Percentiles rank a stretch among this genome's conserved stretches.
Conservation (phyloP, 2,113 vertebrate genomes). For the Scopus umbretta region DNA sequence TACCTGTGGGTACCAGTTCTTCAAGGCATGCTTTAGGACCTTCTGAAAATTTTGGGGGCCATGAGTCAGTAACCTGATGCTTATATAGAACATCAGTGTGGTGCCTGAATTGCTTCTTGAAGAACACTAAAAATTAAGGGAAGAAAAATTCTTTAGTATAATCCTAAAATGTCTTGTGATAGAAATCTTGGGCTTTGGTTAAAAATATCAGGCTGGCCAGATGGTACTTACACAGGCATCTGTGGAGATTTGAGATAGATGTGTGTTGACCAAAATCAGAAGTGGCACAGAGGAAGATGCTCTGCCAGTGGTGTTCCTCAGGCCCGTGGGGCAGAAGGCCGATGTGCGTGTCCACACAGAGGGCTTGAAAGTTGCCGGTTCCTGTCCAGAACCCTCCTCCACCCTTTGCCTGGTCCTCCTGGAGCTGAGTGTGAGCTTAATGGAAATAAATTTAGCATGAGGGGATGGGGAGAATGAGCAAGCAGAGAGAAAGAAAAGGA, state of each 20-base stretch:
- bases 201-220: neutral
- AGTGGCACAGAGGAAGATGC: neutral
- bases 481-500: neutral
- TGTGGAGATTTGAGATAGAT: neutral
- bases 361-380: neutral
- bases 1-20: neutral
- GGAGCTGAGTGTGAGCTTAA: neutral
- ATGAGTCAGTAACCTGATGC: neutral
- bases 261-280: neutral
- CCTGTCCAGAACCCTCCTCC: neutral
- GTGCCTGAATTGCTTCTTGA: neutral
- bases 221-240: neutral
- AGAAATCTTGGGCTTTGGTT: neutral
- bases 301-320: neutral
- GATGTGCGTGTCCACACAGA: rapidly evolving
- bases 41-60: neutral
- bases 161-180: neutral
- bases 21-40: neutral
- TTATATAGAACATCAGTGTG: neutral
- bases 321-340: rapidly evolving
- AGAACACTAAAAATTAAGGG: neutral
- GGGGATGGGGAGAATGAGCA: rapidly evolving
- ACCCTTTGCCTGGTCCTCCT: neutral
- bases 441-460: neutral
- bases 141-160: neutral